Evolutionary conservation across 2,888 invertebrate genomes (phyloP).

Genomic region (Aplocera efformata): DNA sequence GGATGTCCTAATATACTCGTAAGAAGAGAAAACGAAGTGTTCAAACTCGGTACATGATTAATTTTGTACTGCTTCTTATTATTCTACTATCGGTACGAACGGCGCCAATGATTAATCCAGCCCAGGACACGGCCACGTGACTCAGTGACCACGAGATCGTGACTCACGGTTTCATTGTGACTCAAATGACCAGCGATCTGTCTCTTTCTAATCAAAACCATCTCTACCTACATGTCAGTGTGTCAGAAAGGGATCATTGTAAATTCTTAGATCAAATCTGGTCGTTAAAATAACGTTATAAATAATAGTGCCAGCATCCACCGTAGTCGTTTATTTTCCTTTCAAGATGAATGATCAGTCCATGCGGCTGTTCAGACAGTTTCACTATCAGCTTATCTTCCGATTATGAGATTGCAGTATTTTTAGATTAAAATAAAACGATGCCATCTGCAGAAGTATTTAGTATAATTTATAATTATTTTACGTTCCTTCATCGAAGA

Average conservation of each 20-base stretch:
- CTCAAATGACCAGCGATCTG: constrained; percentile 36
- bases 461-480: no score
- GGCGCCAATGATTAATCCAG: constrained; percentile 48
- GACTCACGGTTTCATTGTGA: constrained; percentile 51
- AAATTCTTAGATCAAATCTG: constrained; percentile 16
- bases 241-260: constrained; percentile 26
- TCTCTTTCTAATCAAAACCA: constrained; percentile 33
- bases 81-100: constrained; percentile 21
- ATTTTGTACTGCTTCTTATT: not conserved
- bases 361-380: no score
- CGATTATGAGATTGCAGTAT: no score
- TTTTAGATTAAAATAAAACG: no score
- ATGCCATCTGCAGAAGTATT: no score
- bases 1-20: no score
- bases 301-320: not conserved
- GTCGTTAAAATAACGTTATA: constrained; percentile 13
- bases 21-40: no score
- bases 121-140: constrained; percentile 49
- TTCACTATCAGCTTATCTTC: no score
- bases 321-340: not conserved
- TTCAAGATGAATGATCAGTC: no score
- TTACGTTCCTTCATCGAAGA: no score
- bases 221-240: not conserved
- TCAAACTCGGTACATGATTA: no score
- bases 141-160: constrained; percentile 58